phyloP scores from a whole-genome alignment of 1,140 invertebrate species.

The Bombus ignitus region DNA sequence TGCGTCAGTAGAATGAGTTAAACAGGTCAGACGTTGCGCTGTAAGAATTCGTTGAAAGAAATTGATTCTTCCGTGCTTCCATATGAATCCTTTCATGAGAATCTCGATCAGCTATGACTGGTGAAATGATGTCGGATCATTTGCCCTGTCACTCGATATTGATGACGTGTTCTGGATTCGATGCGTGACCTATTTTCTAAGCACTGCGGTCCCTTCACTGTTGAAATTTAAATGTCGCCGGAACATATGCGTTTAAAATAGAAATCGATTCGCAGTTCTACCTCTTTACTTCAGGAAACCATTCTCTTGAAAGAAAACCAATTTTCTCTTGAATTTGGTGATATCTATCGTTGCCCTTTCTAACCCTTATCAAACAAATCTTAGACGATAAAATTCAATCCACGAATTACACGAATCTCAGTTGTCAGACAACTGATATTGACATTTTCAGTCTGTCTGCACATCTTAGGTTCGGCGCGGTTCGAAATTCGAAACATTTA shows the following conservation, averaged over 20 bases:
- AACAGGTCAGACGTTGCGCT: not conserved
- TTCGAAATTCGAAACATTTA: no score
- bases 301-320: not conserved
- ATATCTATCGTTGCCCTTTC: no score
- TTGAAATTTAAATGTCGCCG: constrained; percentile 16
- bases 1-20: not conserved
- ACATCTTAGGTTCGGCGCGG: no score
- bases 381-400: no score
- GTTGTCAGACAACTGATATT: no score
- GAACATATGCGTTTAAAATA: no score
- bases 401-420: no score
- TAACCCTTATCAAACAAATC: no score
- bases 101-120: not conserved
- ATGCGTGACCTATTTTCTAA: constrained; percentile 22
- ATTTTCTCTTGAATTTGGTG: not conserved
- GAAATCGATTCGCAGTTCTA: not conserved
- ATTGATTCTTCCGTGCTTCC: not conserved
- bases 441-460: no score
- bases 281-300: not conserved
- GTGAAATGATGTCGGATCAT: constrained; percentile 37
- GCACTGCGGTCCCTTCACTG: not conserved
- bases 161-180: not conserved
- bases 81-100: not conserved
- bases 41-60: not conserved
- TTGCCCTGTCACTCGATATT: constrained; percentile 30